A percentile compares a stretch with the other conserved stretches of the same genome.
Conservation (phyloP, 2,888 invertebrate species). For the Drosophila mayaguana region DNA sequence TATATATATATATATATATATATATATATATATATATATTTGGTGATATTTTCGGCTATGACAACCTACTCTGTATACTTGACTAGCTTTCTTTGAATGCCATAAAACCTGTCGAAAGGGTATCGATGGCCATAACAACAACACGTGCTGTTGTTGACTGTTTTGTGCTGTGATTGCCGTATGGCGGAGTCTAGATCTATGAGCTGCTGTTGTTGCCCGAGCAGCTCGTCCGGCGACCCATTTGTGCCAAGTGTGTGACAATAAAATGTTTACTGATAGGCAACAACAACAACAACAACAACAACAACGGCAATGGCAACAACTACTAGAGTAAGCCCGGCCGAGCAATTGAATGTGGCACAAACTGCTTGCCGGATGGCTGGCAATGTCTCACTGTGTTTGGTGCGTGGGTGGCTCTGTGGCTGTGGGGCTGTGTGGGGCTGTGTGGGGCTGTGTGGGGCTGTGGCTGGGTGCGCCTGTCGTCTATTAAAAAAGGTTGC, state of each 20-base stretch:
- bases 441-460: neutral
- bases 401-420: constrained; percentile 2
- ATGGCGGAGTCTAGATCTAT: constrained; percentile 63
- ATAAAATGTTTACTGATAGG: constrained; percentile 81
- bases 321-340: constrained; percentile 23
- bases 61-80: neutral
- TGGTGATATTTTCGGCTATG: neutral
- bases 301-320: constrained; percentile 2
- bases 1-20: no score
- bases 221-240: constrained; percentile 52
- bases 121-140: constrained; percentile 51
- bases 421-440: no score
- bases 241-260: constrained; percentile 81
- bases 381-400: constrained; percentile 42
- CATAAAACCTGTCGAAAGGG: constrained; percentile 42
- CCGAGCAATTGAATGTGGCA: constrained; percentile 76
- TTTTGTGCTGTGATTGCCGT: constrained; percentile 73
- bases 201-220: constrained; percentile 24
- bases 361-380: constrained; percentile 64
- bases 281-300: constrained; percentile 38
- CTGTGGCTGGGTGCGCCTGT: constrained; percentile 38
- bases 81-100: constrained; percentile 26
- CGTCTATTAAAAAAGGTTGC: constrained; percentile 79
- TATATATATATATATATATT: no score
- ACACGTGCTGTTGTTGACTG: constrained; percentile 68